Evolutionary conservation across 2,113 vertebrate genomes (phyloP).

Genomic region (Gallinago paraguaiae): DNA sequence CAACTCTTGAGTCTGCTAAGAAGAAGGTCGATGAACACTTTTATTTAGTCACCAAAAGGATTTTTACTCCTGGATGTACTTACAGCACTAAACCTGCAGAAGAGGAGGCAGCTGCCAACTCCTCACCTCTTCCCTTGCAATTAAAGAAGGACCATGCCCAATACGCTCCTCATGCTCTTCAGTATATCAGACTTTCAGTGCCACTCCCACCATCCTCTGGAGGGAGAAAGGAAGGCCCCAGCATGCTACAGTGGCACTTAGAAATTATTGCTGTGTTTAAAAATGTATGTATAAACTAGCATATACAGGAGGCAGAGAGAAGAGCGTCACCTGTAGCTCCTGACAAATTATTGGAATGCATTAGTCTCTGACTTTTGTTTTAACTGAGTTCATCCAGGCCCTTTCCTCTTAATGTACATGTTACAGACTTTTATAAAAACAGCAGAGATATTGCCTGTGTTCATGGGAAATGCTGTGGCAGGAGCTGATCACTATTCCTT

Average conservation of each 20-base stretch:
- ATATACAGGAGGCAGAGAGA: background rate
- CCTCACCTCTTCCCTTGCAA: background rate
- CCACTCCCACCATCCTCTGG: rapidly evolving
- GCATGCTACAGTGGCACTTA: background rate
- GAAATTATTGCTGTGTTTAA: background rate
- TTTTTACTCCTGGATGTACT: background rate
- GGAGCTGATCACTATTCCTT: background rate
- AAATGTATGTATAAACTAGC: background rate
- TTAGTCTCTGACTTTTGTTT: background rate
- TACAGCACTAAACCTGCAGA: background rate
- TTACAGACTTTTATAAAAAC: background rate
- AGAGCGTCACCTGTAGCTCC: background rate
- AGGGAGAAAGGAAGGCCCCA: background rate
- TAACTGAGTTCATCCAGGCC: background rate
- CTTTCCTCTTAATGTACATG: background rate
- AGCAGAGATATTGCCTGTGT: background rate
- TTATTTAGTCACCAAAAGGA: background rate
- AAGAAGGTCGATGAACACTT: background rate
- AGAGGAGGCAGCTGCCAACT: background rate
- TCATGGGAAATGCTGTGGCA: background rate
- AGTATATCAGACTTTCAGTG: too few relatives aligned
- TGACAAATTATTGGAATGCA: background rate
- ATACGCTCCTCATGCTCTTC: background rate
- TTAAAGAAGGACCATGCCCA: background rate
- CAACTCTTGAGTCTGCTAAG: background rate